Evolutionary conservation across 2,888 invertebrate species (phyloP).

Genomic region (Platerodrilus igneus): DNA sequence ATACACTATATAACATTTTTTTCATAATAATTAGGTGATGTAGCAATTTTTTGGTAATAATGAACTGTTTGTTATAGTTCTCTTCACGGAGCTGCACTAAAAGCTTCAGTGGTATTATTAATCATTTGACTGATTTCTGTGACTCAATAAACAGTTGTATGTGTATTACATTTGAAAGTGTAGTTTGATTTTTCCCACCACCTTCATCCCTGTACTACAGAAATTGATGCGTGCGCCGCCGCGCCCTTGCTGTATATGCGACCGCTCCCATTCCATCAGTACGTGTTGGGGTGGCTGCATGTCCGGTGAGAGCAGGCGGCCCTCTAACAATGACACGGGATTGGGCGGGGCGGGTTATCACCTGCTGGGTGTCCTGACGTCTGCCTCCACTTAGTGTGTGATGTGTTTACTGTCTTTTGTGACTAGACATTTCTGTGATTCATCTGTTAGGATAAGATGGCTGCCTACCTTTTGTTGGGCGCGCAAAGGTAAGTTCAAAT

Average conservation of each 20-base stretch:
- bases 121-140: slow-evolving; percentile 51
- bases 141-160: slow-evolving; percentile 65
- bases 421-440: slow-evolving; percentile 33
- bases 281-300: slow-evolving; percentile 49
- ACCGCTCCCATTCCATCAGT: slow-evolving; percentile 58
- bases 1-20: slow-evolving; percentile 36
- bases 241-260: slow-evolving; percentile 48
- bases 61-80: slow-evolving; percentile 26
- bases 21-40: slow-evolving; percentile 44
- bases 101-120: slow-evolving; percentile 39
- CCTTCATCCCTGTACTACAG: slow-evolving; percentile 24
- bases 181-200: slow-evolving; percentile 30
- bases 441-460: slow-evolving; percentile 41
- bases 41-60: slow-evolving; percentile 41
- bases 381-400: slow-evolving; percentile 36
- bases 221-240: slow-evolving; percentile 42
- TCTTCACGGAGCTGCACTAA: slow-evolving; percentile 32
- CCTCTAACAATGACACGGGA: slow-evolving; percentile 47
- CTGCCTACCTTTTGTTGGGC: slow-evolving; percentile 38
- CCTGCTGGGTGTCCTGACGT: slow-evolving; percentile 45
- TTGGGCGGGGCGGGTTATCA: slow-evolving; percentile 47
- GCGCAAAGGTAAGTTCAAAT: slow-evolving; percentile 43
- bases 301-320: slow-evolving; percentile 46
- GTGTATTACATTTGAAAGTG: slow-evolving; percentile 55
- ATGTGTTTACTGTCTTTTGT: slow-evolving; percentile 40